These are phyloP conservation scores for Melanaphis sacchari DNA, from an alignment of 1,140 invertebrate species.

Conservation along the genomic window DNA sequence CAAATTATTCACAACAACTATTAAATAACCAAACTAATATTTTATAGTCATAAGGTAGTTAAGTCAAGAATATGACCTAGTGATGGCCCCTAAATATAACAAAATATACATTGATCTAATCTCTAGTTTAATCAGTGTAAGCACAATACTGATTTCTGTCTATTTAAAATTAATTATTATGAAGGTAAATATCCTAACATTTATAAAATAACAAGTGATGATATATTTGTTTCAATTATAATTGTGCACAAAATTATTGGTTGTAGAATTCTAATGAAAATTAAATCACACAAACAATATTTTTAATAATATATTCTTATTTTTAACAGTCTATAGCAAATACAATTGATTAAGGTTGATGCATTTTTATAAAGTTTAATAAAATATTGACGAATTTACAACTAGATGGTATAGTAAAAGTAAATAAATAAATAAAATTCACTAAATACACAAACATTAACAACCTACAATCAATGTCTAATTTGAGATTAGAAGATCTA, in stretches of 20 bases:
- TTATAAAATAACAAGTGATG: background rate
- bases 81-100: background rate
- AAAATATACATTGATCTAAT: constrained; percentile 12
- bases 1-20: constrained; percentile 18
- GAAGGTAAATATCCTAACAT: background rate
- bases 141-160: background rate
- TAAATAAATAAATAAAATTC: constrained; percentile 31
- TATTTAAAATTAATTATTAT: background rate
- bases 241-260: constrained; percentile 6
- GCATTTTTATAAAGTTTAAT: background rate
- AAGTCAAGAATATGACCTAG: background rate
- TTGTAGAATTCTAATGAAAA: background rate
- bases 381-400: background rate
- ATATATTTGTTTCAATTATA: constrained; percentile 19
- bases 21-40: background rate
- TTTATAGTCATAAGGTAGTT: background rate
- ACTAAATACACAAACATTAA: constrained; percentile 32
- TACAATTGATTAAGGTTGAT: background rate
- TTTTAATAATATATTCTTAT: constrained; percentile 9
- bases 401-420: background rate
- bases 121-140: background rate
- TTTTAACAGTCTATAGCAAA: constrained; percentile 26
- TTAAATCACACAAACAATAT: background rate
- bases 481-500: constrained; percentile 34
- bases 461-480: constrained; percentile 14